These are phyloP conservation scores for Pachycephus smyrnensis DNA, from an alignment of 2,888 invertebrate species.

Conservation along the genomic window DNA sequence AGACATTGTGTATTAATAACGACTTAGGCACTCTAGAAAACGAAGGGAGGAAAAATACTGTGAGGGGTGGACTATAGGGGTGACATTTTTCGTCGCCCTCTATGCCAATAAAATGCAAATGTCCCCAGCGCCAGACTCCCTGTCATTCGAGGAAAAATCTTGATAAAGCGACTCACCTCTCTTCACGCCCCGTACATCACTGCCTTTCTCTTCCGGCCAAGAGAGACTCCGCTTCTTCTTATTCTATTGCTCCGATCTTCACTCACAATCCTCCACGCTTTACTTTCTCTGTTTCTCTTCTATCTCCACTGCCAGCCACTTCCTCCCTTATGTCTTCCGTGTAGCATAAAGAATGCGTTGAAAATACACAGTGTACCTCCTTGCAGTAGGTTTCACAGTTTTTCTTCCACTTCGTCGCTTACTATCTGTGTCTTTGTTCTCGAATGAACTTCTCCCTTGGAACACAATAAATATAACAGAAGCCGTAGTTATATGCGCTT, in stretches of 20 bases:
- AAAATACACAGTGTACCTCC: neutral
- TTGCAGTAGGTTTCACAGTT: neutral
- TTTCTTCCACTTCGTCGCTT: neutral
- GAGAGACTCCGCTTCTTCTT: neutral
- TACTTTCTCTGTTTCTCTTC: neutral
- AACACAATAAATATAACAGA: neutral
- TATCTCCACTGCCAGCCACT: neutral
- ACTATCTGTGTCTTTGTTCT: neutral
- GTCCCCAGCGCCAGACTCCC: neutral
- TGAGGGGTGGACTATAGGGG: neutral
- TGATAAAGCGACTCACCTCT: neutral
- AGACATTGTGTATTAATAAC: neutral
- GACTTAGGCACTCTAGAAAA: neutral
- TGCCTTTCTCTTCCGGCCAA: neutral
- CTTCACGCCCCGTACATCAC: constrained; percentile 3
- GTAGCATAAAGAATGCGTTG: neutral
- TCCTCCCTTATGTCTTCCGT: neutral
- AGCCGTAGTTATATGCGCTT: neutral
- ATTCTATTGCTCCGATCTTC: neutral
- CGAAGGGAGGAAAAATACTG: neutral
- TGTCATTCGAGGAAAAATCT: neutral
- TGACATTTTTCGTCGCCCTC: neutral
- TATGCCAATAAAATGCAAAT: constrained; percentile 8
- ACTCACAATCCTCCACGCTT: neutral
- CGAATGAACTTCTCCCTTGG: neutral